Evolutionary conservation across 2,888 invertebrate species (phyloP).

Genomic region (Boloria euphrosyne): DNA sequence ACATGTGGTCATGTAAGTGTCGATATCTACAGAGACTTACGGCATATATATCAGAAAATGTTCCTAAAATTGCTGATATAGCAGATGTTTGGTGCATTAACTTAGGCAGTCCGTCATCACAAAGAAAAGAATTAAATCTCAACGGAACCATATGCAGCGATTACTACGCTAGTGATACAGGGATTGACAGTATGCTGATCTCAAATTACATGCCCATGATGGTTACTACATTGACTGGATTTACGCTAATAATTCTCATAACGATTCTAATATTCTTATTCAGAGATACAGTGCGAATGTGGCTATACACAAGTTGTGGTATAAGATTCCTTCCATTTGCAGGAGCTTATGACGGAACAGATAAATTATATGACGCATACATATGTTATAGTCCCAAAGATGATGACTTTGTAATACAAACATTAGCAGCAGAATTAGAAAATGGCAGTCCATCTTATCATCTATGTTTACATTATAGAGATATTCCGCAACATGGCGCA

Average conservation of each 20-base stretch:
- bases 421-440: constrained; percentile 92
- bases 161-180: constrained; percentile 90
- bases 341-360: constrained; percentile 88
- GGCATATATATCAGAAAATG: constrained; percentile 90
- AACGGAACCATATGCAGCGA: constrained; percentile 94
- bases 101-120: constrained; percentile 85
- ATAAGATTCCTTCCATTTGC: constrained; percentile 89
- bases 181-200: constrained; percentile 90
- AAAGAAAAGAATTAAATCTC: constrained; percentile 89
- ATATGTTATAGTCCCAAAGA: constrained; percentile 96
- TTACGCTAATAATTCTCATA: constrained; percentile 88
- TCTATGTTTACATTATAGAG: constrained; percentile 94
- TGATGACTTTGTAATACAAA: constrained; percentile 94
- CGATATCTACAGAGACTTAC: constrained; percentile 92
- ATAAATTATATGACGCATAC: constrained; percentile 96
- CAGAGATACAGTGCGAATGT: constrained; percentile 92
- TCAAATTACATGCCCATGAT: constrained; percentile 93
- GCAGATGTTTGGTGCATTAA: constrained; percentile 91
- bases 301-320: constrained; percentile 93
- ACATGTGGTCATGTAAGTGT: constrained; percentile 95
- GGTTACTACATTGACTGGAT: constrained; percentile 88
- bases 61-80: constrained; percentile 88
- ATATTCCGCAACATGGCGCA: constrained; percentile 87
- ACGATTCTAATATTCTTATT: constrained; percentile 91
- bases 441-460: constrained; percentile 90